Base-by-base conservation (phyloP, 64 coral and sea anemone genomes). In the Montipora capricornis region DNA sequence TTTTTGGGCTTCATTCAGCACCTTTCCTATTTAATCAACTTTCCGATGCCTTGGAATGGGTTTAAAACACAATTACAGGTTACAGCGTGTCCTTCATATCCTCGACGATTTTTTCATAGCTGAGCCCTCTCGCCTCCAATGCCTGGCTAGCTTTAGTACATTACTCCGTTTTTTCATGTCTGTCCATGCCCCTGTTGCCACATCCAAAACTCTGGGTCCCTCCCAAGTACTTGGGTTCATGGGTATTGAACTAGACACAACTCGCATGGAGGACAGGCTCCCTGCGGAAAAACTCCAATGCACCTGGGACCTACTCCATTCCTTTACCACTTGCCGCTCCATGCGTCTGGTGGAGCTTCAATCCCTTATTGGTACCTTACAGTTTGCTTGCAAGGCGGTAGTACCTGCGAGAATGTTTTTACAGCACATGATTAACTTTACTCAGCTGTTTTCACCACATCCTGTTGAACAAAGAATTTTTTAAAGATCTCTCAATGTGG, bases 61-160 rank as follows among this genome's bases (percentile, higher is more conserved):
- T 87, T 73, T 3, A 73, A 11, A 69, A 15, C 5, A 73, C 44
- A 87, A 67, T 29, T 87, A 73, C 49, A 19, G 61, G 6, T 6
- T 47, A 0, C 14, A 8, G 16, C 26, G 46, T 69, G 84, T 87
- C 6, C 8, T 69, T 44, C 84, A 73, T 22, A 87, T 87, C 13
- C 37, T 87, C 14, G 84, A 87, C 19, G 84, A 87, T 46, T 87
- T 87, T 15, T 87, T 87, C 12, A 44, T 87, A 13, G 68, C 68
- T 2, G 0, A 87, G 45, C 46, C 20, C 19, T 24, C 62, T 7
- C 20, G 53, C 4, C 4, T 69, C 15, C 48, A 73, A 3, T 73
- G 20, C 17, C 45, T 69, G 15, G 12, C 16, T 3, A 26, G 0
- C 29, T 73, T 87, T 2, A 11, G 11, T 10, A 48, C 49, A 14